phyloP scores from a whole-genome alignment of 1,140 invertebrate species.

The Pinna nobilis region DNA sequence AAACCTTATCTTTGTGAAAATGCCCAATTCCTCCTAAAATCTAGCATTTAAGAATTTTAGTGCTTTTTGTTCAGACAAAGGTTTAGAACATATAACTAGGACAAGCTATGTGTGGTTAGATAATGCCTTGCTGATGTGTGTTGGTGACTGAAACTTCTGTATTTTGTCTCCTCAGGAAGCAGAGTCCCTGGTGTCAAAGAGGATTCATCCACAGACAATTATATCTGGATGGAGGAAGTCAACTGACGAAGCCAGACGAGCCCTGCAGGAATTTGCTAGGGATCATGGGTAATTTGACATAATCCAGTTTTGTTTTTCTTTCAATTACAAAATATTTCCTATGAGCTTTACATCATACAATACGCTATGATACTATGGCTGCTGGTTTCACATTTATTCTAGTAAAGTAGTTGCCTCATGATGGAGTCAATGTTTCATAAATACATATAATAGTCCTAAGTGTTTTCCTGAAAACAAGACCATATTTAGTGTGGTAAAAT shows the following conservation, averaged over 20 bases:
- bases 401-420: too few relatives aligned
- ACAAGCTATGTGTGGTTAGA: too few relatives aligned
- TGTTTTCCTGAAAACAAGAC: too few relatives aligned
- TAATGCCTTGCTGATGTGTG: too few relatives aligned
- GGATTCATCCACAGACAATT: conserved; percentile 99
- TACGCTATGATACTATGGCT: neutral
- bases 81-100: too few relatives aligned
- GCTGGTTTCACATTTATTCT: neutral
- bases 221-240: conserved; percentile 96
- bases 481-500: too few relatives aligned
- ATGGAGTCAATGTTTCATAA: too few relatives aligned
- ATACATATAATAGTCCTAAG: too few relatives aligned
- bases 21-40: too few relatives aligned
- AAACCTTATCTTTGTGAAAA: too few relatives aligned
- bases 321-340: neutral
- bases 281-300: conserved; percentile 82
- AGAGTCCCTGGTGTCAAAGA: conserved; percentile 93
- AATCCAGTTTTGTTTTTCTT: conserved; percentile 9
- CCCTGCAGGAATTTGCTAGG: conserved; percentile 84
- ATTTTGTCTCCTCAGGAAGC: conserved; percentile 81
- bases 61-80: too few relatives aligned
- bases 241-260: conserved; percentile 86
- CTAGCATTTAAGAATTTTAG: too few relatives aligned
- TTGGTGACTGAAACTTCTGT: neutral
- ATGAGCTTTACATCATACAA: neutral